Evolutionary conservation across 2,888 invertebrate species (phyloP), one percentile per base, ranked within the genome.

Genomic region (Cheilosia variabilis): DNA sequence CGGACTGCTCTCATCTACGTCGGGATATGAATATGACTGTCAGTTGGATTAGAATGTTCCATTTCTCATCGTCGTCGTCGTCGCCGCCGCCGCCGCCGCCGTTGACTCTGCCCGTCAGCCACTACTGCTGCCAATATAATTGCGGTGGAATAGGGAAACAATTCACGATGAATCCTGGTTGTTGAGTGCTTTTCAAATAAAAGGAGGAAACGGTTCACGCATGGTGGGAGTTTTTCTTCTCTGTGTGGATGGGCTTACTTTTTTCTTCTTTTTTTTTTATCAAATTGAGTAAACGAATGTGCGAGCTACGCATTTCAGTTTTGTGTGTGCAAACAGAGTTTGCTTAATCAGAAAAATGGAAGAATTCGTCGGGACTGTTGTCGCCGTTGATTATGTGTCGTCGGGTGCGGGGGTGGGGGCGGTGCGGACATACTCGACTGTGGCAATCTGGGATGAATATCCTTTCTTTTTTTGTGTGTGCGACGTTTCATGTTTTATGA

Each of bases 181-280:
- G 90, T 90, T 90, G 92, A 91, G 92, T 91, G 91, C 91, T 90
- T 92, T 91, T 91, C 91, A 92, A 91, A 91, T 90, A 91, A 89
- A 89, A 73, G 52, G 57, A 79, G 83, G 73, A 73, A 82, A 83
- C 68, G 58, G 71, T 83, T 83, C 34, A 83, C 83, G 83, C 78
- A 83, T 83, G 83, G 79, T 72, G 68, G 73, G 83, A 79, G 78
- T 83, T 77, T 76, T 77, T 82, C 77, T 82, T 77, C 69, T 57
- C 57, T 72, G n/a, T 62, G 22, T 22, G 68, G 53, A 60, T 34
- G 34, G 10, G 34, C 10, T 34, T 34, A 34, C 9, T 68, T 52
- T 68, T 34, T 34, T 68, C 22, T 34, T 62, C 47, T 27, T 78
- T 71, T 57, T 66, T 79, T 65, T 43, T 65, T 65, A 68, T 73